These are phyloP conservation scores for Ptilonorhynchus violaceus DNA, from an alignment of 2,113 vertebrate species.

Conservation along the genomic window DNA sequence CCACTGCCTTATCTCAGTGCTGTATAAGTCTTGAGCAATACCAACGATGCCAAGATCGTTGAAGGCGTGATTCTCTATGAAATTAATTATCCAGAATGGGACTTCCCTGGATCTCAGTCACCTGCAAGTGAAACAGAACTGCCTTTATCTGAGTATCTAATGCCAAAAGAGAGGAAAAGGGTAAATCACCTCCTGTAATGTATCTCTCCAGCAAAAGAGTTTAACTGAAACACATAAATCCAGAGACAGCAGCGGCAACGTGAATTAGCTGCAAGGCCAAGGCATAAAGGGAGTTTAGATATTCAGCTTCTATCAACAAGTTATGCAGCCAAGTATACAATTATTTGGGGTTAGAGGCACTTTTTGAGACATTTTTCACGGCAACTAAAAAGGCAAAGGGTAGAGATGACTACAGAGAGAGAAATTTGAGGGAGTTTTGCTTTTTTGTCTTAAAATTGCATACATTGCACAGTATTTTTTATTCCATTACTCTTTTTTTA, in stretches of 20 bases:
- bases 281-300: background rate
- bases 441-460: background rate
- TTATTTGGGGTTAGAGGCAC: background rate
- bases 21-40: background rate
- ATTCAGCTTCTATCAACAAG: background rate
- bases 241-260: background rate
- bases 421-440: background rate
- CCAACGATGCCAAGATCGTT: background rate
- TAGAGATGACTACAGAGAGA: background rate
- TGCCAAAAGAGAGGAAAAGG: background rate
- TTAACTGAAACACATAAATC: background rate
- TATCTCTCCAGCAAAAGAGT: rapidly evolving
- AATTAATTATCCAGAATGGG: background rate
- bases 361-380: background rate
- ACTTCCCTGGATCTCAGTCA: background rate
- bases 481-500: conserved; percentile 41
- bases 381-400: background rate
- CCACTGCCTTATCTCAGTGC: too few relatives aligned
- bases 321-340: background rate
- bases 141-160: background rate
- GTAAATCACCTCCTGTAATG: background rate
- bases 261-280: background rate
- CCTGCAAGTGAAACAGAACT: background rate
- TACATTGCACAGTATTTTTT: background rate
- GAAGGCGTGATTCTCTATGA: background rate